Evolutionary conservation across 2,797 vertebrate species (phyloP).

Genomic region (Epinephelus malabaricus): DNA sequence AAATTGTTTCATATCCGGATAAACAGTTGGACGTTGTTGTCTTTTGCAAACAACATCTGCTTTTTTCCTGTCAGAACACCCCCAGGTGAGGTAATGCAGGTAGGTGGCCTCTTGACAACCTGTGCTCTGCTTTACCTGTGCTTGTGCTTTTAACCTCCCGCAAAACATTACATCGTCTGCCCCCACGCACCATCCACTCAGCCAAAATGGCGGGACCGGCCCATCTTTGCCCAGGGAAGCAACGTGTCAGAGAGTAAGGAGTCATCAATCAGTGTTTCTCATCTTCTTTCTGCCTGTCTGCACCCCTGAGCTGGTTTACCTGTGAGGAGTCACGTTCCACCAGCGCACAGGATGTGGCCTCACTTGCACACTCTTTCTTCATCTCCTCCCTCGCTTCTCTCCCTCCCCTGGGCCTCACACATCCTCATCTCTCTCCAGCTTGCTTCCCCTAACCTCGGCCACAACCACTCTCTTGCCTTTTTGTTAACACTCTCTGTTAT

Average conservation of each 20-base stretch:
- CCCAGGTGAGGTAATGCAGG: slow-evolving; percentile 67
- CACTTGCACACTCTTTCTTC: slow-evolving; percentile 18
- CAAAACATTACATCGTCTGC: slow-evolving; percentile 52
- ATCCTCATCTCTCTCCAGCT: slow-evolving; percentile 12
- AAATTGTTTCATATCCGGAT: slow-evolving; percentile 1
- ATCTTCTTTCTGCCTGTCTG: slow-evolving; percentile 76
- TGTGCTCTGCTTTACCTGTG: slow-evolving; percentile 40
- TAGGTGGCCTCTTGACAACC: slow-evolving; percentile 63
- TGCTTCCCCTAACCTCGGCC: not conserved
- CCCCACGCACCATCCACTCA: slow-evolving; percentile 36
- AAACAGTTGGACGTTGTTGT: slow-evolving; percentile 19
- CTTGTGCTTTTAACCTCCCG: slow-evolving; percentile 28
- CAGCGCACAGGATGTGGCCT: slow-evolving; percentile 45
- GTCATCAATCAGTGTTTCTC: slow-evolving; percentile 73
- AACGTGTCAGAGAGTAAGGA: slow-evolving; percentile 68
- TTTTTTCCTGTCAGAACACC: slow-evolving; percentile 17
- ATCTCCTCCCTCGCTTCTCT: not conserved
- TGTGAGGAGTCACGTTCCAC: slow-evolving; percentile 75
- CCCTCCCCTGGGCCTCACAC: slow-evolving; percentile 4
- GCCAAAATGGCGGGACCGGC: slow-evolving; percentile 56
- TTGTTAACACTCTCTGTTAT: slow-evolving; percentile 7
- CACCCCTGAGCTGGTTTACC: slow-evolving; percentile 69
- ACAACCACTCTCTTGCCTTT: not conserved
- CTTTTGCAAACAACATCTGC: slow-evolving; percentile 40
- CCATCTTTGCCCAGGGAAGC: slow-evolving; percentile 50